Percentiles rank a stretch among this genome's conserved stretches.
Conservation (phyloP, 2,113 vertebrate species). For the Cyprinodon variegatus region DNA sequence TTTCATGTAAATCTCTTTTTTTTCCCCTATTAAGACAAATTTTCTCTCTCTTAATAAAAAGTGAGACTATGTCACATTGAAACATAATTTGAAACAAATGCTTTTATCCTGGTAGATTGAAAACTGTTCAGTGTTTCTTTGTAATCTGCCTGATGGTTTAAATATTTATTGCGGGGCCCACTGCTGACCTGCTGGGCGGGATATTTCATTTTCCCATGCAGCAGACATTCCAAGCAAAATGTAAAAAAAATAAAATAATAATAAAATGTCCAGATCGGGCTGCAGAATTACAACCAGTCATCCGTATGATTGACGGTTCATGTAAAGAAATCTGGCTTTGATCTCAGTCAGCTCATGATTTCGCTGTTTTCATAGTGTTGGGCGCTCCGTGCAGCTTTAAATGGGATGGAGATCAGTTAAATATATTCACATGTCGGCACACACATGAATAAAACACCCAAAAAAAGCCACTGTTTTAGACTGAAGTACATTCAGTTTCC, state of each 20-base stretch:
- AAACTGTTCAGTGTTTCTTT: neutral
- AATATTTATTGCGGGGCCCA: neutral
- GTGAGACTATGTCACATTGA: neutral
- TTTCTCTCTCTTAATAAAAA: neutral
- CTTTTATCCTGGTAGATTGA: neutral
- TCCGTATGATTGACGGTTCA: neutral
- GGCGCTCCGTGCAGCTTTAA: neutral
- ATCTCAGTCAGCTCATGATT: conserved; percentile 7
- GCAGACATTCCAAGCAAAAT: neutral
- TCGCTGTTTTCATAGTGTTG: neutral
- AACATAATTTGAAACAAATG: neutral
- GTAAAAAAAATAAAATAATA: neutral
- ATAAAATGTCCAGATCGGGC: neutral
- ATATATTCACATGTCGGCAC: neutral
- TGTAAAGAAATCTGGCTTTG: conserved; percentile 1
- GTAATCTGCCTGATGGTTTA: neutral
- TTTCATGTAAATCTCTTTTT: no score
- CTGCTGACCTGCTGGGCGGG: neutral
- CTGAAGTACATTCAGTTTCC: neutral
- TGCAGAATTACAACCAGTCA: neutral
- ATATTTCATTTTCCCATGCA: neutral
- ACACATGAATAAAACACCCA: conserved; percentile 4
- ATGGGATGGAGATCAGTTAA: conserved; percentile 1
- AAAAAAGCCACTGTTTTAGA: conserved; percentile 37
- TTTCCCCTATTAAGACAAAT: no score